Evolutionary conservation across 2,888 invertebrate genomes (phyloP).

Genomic region (Labia minor): DNA sequence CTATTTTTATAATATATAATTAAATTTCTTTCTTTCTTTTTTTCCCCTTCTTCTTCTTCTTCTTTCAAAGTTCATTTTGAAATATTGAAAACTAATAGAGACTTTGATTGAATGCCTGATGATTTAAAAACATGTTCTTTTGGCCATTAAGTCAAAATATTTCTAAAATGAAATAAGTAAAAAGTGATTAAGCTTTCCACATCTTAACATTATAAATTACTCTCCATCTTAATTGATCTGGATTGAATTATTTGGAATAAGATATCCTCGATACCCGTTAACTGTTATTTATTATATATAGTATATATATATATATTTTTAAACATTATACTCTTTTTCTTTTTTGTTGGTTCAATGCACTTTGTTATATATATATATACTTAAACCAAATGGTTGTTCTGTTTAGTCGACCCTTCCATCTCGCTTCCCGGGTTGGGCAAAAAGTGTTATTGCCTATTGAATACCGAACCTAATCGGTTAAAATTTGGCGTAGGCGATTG

Average conservation of each 20-base stretch:
- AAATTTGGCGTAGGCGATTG: neutral
- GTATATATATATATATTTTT: slow-evolving; percentile 4
- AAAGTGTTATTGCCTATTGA: too few relatives aligned
- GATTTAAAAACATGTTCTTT: slow-evolving; percentile 4
- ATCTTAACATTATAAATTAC: neutral
- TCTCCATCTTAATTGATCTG: neutral
- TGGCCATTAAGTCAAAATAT: neutral
- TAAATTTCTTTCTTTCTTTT: too few relatives aligned
- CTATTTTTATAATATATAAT: too few relatives aligned
- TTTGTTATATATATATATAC: neutral
- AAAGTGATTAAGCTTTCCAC: neutral
- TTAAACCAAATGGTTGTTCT: too few relatives aligned
- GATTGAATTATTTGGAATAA: neutral
- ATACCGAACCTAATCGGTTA: neutral
- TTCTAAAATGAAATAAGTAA: neutral
- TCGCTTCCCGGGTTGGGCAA: neutral
- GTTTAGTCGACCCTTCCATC: neutral
- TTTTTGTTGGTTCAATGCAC: neutral
- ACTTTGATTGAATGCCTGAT: neutral
- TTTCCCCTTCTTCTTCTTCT: too few relatives aligned
- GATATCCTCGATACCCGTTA: neutral
- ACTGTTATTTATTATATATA: neutral
- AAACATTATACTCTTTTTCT: neutral
- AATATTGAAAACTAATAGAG: slow-evolving; percentile 1
- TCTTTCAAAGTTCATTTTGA: neutral